Evolutionary conservation across 2,113 vertebrate genomes (phyloP).

Genomic region (Beaufortia kweichowensis): DNA sequence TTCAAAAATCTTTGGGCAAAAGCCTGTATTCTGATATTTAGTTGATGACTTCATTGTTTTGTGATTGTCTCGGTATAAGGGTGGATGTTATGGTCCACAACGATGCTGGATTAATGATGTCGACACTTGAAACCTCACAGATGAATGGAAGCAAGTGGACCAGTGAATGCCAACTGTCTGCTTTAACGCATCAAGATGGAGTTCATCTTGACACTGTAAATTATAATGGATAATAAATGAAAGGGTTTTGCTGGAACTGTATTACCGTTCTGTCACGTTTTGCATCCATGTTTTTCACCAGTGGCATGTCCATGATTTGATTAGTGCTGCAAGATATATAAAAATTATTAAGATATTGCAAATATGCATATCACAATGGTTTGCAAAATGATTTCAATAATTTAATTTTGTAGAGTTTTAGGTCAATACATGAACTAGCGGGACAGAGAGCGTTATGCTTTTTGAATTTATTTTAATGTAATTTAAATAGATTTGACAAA

Average conservation of each 20-base stretch:
- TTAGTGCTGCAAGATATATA: too few species aligned
- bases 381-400: too few species aligned
- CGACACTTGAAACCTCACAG: constrained; percentile 38
- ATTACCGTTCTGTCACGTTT: background rate
- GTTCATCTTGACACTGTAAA: constrained; percentile 30
- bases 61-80: constrained; percentile 32
- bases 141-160: constrained; percentile 43
- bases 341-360: too few species aligned
- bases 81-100: constrained; percentile 42
- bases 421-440: too few species aligned
- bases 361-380: too few species aligned
- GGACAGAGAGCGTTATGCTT: too few species aligned
- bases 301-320: background rate
- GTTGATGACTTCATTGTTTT: constrained; percentile 60
- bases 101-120: constrained; percentile 43
- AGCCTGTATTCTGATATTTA: constrained; percentile 61
- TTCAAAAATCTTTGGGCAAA: constrained; percentile 63
- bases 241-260: background rate
- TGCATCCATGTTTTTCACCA: too few species aligned
- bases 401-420: too few species aligned
- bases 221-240: background rate
- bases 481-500: too few species aligned
- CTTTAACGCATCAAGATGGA: constrained; percentile 28
- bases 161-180: constrained; percentile 1
- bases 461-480: too few species aligned